These are phyloP conservation scores for Strix uralensis DNA, from an alignment of 2,113 vertebrate genomes.

Conservation along the genomic window DNA sequence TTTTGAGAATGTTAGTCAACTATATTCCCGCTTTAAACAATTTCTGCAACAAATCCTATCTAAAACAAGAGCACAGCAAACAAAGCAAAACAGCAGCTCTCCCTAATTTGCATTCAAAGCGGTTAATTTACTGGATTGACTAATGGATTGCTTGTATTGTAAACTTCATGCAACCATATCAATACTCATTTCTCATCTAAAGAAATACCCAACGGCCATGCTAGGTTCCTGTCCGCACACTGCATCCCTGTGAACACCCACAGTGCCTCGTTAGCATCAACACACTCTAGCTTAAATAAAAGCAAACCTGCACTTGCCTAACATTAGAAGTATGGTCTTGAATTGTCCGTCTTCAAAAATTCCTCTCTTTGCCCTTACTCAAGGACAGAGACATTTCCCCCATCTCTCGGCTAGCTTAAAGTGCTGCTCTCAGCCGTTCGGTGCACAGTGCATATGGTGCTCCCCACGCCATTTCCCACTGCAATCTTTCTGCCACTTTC, in stretches of 20 bases:
- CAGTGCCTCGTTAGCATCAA: neutral
- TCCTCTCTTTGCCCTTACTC: neutral
- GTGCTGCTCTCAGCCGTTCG: neutral
- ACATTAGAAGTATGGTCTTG: neutral
- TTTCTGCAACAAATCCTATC: neutral
- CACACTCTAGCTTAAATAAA: fast-evolving
- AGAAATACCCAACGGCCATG: neutral
- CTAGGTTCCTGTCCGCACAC: neutral
- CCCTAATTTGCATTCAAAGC: neutral
- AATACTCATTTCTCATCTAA: neutral
- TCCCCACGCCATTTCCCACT: neutral
- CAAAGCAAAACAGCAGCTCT: neutral
- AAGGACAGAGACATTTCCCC: neutral
- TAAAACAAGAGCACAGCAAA: neutral
- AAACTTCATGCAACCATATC: neutral
- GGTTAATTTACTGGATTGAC: neutral
- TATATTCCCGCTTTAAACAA: neutral
- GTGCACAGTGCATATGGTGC: conserved; percentile 14
- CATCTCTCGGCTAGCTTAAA: neutral
- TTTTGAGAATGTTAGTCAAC: neutral
- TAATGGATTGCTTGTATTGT: neutral
- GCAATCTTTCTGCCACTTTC: neutral
- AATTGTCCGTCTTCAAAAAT: neutral
- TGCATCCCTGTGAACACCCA: neutral
- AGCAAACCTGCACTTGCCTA: neutral